phyloP scores from a whole-genome alignment of 2,888 invertebrate genomes.

The Eupithecia centaureata region DNA sequence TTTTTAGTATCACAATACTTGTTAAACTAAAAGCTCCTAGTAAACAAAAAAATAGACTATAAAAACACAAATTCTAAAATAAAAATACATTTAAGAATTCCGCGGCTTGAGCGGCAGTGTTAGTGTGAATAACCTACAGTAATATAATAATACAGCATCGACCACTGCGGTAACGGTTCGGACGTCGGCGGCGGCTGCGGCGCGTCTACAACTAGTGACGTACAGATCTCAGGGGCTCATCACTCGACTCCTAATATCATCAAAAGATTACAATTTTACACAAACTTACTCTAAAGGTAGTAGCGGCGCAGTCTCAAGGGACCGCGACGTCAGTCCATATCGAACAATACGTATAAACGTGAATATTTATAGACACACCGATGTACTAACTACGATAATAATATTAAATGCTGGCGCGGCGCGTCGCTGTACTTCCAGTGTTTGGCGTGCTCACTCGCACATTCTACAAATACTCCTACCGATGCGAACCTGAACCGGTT shows the following conservation, averaged over 20 bases:
- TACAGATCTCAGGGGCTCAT: constrained; percentile 26
- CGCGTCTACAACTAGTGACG: constrained; percentile 15
- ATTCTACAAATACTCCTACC: constrained; percentile 21
- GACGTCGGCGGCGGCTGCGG: neutral
- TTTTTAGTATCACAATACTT: constrained; percentile 79
- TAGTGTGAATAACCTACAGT: constrained; percentile 24
- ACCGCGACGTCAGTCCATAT: constrained; percentile 32
- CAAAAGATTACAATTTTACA: constrained; percentile 33
- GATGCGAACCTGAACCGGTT: constrained; percentile 8
- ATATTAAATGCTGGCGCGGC: constrained; percentile 45
- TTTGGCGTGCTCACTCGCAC: constrained; percentile 22
- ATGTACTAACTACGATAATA: constrained; percentile 19
- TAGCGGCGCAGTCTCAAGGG: constrained; percentile 12
- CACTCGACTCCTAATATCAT: constrained; percentile 29
- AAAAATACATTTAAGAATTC: constrained; percentile 58
- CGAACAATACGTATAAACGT: constrained; percentile 36
- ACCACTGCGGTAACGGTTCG: constrained; percentile 25
- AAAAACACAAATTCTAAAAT: constrained; percentile 68
- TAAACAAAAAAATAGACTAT: constrained; percentile 62
- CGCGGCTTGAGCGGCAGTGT: constrained; percentile 27
- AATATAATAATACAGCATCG: constrained; percentile 25
- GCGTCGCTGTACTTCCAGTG: constrained; percentile 50
- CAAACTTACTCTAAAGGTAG: constrained; percentile 31
- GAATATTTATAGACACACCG: constrained; percentile 27
- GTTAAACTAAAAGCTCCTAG: constrained; percentile 75